A percentile compares a stretch with the other conserved stretches of the same genome.
phyloP scores from a whole-genome alignment of 2,113 vertebrate genomes.

The Periophthalmus modestus region DNA sequence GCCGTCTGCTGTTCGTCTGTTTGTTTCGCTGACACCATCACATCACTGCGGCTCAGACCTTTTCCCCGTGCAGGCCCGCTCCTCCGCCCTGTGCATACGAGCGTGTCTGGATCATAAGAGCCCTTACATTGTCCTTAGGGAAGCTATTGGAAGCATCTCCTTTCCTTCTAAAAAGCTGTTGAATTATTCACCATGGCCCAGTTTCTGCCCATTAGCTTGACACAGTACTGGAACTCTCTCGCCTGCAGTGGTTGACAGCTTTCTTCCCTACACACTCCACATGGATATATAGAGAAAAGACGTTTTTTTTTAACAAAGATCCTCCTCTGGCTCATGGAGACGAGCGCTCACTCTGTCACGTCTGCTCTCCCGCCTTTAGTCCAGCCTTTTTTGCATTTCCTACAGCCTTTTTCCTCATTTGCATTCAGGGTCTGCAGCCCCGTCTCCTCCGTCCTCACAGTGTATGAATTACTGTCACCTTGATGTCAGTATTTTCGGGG shows the following conservation, averaged over 20 bases:
- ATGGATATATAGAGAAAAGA: background rate
- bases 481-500: slow-evolving; percentile 28
- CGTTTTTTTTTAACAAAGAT: slow-evolving; percentile 25
- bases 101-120: slow-evolving; percentile 43
- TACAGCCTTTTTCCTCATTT: slow-evolving; percentile 36
- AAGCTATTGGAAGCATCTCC: slow-evolving; percentile 67
- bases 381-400: slow-evolving; percentile 24
- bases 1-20: slow-evolving; percentile 18
- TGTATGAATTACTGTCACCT: slow-evolving; percentile 34
- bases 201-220: slow-evolving; percentile 77
- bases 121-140: slow-evolving; percentile 59
- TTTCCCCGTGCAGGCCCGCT: slow-evolving; percentile 36
- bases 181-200: slow-evolving; percentile 75
- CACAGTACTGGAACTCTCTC: slow-evolving; percentile 68
- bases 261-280: slow-evolving; percentile 42
- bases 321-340: slow-evolving; percentile 19
- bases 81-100: slow-evolving; percentile 6
- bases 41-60: slow-evolving; percentile 41
- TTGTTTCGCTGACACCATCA: slow-evolving; percentile 33
- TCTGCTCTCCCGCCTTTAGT: slow-evolving; percentile 13
- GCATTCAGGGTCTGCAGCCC: slow-evolving; percentile 38
- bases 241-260: slow-evolving; percentile 71
- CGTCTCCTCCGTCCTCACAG: slow-evolving; percentile 27
- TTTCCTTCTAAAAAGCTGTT: slow-evolving; percentile 70
- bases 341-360: slow-evolving; percentile 25